Evolutionary conservation across 2,113 vertebrate species (phyloP), one percentile per base, ranked within the genome.

Genomic region (Urocitellus parryii): DNA sequence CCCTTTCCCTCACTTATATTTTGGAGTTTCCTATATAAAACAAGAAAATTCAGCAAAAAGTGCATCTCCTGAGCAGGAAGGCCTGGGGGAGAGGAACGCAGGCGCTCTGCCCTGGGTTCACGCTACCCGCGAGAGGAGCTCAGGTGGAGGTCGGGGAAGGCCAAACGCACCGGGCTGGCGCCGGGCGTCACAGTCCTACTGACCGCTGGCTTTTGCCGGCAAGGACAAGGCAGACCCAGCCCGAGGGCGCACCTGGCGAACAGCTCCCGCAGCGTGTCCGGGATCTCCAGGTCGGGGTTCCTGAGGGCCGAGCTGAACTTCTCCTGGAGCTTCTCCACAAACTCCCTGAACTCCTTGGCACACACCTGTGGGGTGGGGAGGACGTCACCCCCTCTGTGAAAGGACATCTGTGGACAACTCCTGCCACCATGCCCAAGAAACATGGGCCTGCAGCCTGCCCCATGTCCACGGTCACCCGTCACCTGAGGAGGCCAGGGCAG

Each of bases 281-380:
- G 99, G 77, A 99, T 98, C 76, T 98, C 98, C 68, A 98, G 91
- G 7, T 98, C 96, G 8, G 97, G 96, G 48, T 98, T 97, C 79
- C 94, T 98, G 13, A 99, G 91, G 16, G 98, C 97, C 0, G 99
- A 98, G 96, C 99, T 99, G 98, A 99, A 99, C 98, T 99, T 99
- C 86, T 99, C 98, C 95, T 99, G 99, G 87, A 99, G 98, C n/a
- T 98, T 98, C 65, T 98, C 98, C 89, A 99, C 98, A 91, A 99
- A 99, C 96, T 99, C 99, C 16, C 98, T 99, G 96, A 99, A 99
- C 42, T 99, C 99, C 27, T 95, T 92, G 51, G 99, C 98, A 96
- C 99, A 99, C 93, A 99, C 99, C 99, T 99, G 97, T 5, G 70
- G 79, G 16, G 80, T 8, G 82, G 65, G 98, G 72, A 87, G 0